phyloP scores from a whole-genome alignment of 2,113 vertebrate genomes.

The Odontesthes bonariensis region DNA sequence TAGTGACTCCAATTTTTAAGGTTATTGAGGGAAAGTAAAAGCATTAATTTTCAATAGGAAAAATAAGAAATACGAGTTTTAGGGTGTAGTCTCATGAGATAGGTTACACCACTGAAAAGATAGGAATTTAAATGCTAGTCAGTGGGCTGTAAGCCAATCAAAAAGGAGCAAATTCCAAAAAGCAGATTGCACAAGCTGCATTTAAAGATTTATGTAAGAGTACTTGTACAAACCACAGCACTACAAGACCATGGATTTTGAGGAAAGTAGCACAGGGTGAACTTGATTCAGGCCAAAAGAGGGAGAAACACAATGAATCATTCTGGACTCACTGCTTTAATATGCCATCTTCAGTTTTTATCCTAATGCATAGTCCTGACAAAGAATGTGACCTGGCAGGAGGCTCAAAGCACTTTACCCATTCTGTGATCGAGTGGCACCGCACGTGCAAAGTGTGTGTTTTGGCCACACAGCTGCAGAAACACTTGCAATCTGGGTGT shows the following conservation, averaged over 20 bases:
- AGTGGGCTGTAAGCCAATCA: slow-evolving; percentile 6
- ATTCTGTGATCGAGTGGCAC: slow-evolving; percentile 44
- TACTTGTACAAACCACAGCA: slow-evolving; percentile 39
- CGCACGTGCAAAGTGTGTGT: slow-evolving; percentile 34
- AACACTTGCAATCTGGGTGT: slow-evolving; percentile 50
- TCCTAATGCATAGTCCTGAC: slow-evolving; percentile 40
- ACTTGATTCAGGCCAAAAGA: slow-evolving; percentile 38
- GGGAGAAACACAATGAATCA: slow-evolving; percentile 11
- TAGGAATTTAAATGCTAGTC: slow-evolving; percentile 22
- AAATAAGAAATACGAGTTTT: background rate
- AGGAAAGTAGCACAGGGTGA: slow-evolving; percentile 43
- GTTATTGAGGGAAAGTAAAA: background rate
- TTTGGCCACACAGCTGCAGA: slow-evolving; percentile 38
- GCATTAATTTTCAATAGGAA: background rate
- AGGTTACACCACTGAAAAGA: slow-evolving; percentile 18
- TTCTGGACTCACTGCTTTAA: background rate
- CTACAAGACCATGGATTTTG: slow-evolving; percentile 42
- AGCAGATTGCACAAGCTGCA: slow-evolving; percentile 11
- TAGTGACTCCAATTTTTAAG: background rate
- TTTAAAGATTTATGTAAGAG: slow-evolving; percentile 61
- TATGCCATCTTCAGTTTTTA: slow-evolving; percentile 33
- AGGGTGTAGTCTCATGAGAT: slow-evolving; percentile 5
- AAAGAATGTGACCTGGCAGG: slow-evolving; percentile 52
- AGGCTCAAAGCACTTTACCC: slow-evolving; percentile 36
- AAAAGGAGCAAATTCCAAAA: slow-evolving; percentile 39